Evolutionary conservation across 2,888 invertebrate genomes (phyloP), one percentile per base, ranked within the genome.

Genomic region (Atherix ibis): DNA sequence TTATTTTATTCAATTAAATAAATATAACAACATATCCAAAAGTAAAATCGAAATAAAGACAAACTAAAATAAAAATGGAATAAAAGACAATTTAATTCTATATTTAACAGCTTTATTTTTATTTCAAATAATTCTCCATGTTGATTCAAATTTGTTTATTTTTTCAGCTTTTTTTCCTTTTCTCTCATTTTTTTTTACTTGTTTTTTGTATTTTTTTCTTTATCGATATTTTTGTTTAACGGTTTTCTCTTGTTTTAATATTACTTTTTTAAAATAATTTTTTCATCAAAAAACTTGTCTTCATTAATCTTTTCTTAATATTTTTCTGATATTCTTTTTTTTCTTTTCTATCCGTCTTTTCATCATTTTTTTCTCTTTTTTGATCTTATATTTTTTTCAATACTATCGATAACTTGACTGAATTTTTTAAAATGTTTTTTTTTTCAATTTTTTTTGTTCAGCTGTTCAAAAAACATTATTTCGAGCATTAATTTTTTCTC

Each of bases 401-500:
- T n/a, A n/a, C n/a, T n/a, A n/a, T n/a, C n/a, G n/a, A n/a, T n/a
- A n/a, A n/a, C 10, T 22, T 22, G 22, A 8, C 22, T 22, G 6
- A 6, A 8, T 18, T 28, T 12, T 34, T 27, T 34, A 10, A 14
- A 13, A 19, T 27, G 27, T 27, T 34, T 31, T 30, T 29, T 26
- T 32, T 24, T 34, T 37, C 32, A 38, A 43, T 32, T 39, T 38
- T 43, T 43, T 32, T 26, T 32, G 34, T 29, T 36, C 34, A 18
- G 35, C 16, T 31, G 10, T 36, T 36, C 36, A 36, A 36, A 36
- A 36, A 36, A 36, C 36, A 36, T 36, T 36, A 36, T 36, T 36
- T 36, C 35, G 26, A 31, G 27, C 30, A 31, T 31, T 30, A 35
- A 31, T 26, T 31, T 8, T 25, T 22, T 31, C 17, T 16, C 16